Evolutionary conservation across 2,113 vertebrate species (phyloP), one percentile per base, ranked within the genome.

Genomic region (Corythaeola cristata): DNA sequence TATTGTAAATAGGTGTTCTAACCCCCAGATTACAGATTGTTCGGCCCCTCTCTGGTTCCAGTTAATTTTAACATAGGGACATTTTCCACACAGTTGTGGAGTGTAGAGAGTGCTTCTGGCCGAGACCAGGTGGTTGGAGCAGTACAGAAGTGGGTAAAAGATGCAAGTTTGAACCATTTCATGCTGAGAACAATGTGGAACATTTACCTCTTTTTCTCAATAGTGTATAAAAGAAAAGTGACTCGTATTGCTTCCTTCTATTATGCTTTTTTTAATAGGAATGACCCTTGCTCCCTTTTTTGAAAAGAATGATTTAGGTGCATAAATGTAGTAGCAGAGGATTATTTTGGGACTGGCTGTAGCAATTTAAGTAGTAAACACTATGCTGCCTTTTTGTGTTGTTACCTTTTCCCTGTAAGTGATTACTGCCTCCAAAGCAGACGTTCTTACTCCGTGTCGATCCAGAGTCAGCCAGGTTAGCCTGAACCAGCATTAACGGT

Each of bases 311-410:
- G 13, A 44, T 76, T 88, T 92, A 84, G 72, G 81, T 81, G 47
- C 35, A 39, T 78, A 72, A 85, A 75, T 60, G 77, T 45, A 62
- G 58, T 30, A 39, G 66, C 11, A 55, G 85, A 88, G 72, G 72
- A 87, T 90, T 94, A 83, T 96, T 91, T 90, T 83, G 58, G 45
- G 82, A 72, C 79, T 60, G 71, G 39, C 66, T 85, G 49, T 44
- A 94, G 86, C 76, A 82, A 60, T 39, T 60, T 9, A 55, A 73
- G 80, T 41, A 68, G 84, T 75, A 96, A 89, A 39, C 30, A 58
- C 62, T 18, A 22, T 0, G 1, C 52, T 63, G 44, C 30, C 52
- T 91, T 75, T 95, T 60, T 35, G 35, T 23, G 8, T 66, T 63
- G 55, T n/a, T 91, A 23, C 69, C 58, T 82, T 64, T 82, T 28